Percentiles rank a stretch among this genome's conserved stretches.
These are phyloP conservation scores for Brachypodius melanocephalos DNA, from an alignment of 2,113 vertebrate genomes.

Conservation along the genomic window DNA sequence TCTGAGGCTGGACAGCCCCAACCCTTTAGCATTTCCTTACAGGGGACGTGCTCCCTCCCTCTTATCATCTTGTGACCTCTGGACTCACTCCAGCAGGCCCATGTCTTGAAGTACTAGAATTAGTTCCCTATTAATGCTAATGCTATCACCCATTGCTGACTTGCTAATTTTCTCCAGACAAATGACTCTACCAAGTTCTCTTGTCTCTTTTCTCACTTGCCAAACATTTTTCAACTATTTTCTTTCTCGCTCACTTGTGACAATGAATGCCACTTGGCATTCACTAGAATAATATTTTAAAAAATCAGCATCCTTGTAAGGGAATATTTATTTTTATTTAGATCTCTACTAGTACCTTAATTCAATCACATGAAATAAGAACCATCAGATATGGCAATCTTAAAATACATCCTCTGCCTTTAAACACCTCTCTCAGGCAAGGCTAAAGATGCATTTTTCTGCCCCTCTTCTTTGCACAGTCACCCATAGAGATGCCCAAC, in stretches of 20 bases:
- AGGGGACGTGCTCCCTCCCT: background rate
- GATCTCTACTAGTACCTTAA: background rate
- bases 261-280: background rate
- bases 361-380: background rate
- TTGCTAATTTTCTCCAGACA: background rate
- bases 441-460: background rate
- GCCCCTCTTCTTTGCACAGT: background rate
- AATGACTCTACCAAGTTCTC: background rate
- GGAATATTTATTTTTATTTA: background rate
- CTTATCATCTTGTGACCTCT: background rate
- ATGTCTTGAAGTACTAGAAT: background rate
- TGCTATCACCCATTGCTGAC: background rate
- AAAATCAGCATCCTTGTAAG: background rate
- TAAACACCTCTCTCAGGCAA: background rate
- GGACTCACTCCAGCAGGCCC: background rate
- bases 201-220: background rate
- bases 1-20: background rate
- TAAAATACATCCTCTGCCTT: background rate
- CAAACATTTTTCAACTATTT: background rate
- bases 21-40: background rate
- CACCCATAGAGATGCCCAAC: constrained; percentile 8
- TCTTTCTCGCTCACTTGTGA: background rate
- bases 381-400: background rate
- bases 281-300: background rate
- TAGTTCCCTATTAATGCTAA: background rate